A percentile compares a stretch with the other conserved stretches of the same genome.
These are phyloP conservation scores for Pemphredon lugubris DNA, from an alignment of 2,888 invertebrate genomes.

Conservation along the genomic window DNA sequence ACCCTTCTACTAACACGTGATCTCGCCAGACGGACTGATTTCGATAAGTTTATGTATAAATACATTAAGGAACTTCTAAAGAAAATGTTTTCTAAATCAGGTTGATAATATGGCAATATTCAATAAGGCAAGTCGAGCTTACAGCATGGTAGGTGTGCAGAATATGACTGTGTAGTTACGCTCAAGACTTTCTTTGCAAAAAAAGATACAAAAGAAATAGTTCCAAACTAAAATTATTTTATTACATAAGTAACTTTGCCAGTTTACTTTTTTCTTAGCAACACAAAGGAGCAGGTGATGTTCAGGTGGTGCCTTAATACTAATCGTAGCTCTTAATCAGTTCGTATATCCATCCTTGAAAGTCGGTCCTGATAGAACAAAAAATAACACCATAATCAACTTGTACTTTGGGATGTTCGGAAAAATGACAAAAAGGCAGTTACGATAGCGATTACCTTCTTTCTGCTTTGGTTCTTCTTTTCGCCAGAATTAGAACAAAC, in stretches of 20 bases:
- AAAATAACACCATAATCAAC: conserved; percentile 24
- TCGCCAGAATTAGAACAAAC: too few species aligned
- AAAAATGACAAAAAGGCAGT: too few species aligned
- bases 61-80: conserved; percentile 68
- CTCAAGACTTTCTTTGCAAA: background rate
- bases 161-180: too few species aligned
- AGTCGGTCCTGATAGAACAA: conserved; percentile 32
- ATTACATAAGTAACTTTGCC: background rate
- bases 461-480: too few species aligned
- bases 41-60: conserved; percentile 62
- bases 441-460: too few species aligned
- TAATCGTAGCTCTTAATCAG: conserved; percentile 37
- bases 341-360: conserved; percentile 26
- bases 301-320: conserved; percentile 38
- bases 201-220: conserved; percentile 2
- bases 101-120: conserved; percentile 67
- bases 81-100: conserved; percentile 63
- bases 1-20: conserved; percentile 77
- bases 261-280: conserved; percentile 14
- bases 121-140: conserved; percentile 60
- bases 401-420: conserved; percentile 38
- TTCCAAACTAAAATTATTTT: background rate
- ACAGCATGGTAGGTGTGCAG: conserved; percentile 53
- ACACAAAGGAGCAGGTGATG: conserved; percentile 35
- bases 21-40: conserved; percentile 69